Conservation (phyloP, 2,113 vertebrate genomes). For the Hydrochoerus hydrochaeris region DNA sequence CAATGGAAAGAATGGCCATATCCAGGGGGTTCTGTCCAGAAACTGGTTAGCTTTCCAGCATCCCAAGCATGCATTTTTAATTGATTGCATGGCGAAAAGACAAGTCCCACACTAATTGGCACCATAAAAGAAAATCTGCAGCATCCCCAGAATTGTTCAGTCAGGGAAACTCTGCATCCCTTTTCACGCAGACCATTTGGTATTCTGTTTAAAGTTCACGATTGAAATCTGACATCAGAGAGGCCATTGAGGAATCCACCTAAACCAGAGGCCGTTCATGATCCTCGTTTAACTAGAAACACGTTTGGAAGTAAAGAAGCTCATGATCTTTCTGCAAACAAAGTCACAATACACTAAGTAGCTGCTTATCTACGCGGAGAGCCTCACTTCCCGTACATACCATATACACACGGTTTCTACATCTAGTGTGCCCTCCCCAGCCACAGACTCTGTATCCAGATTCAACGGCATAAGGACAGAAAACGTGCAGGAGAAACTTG, state of each 20-base stretch:
- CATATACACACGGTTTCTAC: neutral
- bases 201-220: slow-evolving; percentile 74
- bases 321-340: neutral
- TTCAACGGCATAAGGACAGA: neutral
- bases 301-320: neutral
- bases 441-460: neutral
- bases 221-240: neutral
- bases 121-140: slow-evolving; percentile 79
- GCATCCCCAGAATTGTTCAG: slow-evolving; percentile 61
- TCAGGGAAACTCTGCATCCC: neutral
- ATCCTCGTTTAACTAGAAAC: slow-evolving; percentile 35
- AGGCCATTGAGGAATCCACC: neutral
- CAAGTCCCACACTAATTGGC: slow-evolving; percentile 86
- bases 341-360: neutral
- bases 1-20: slow-evolving; percentile 85
- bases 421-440: no score
- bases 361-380: neutral
- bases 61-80: slow-evolving; percentile 88
- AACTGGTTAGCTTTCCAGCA: slow-evolving; percentile 80
- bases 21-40: slow-evolving; percentile 85
- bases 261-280: neutral
- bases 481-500: neutral
- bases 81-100: slow-evolving; percentile 85
- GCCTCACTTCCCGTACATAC: neutral
- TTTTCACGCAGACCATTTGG: slow-evolving; percentile 19